These are phyloP conservation scores for Pocota personata DNA, from an alignment of 2,888 invertebrate genomes.

Conservation along the genomic window DNA sequence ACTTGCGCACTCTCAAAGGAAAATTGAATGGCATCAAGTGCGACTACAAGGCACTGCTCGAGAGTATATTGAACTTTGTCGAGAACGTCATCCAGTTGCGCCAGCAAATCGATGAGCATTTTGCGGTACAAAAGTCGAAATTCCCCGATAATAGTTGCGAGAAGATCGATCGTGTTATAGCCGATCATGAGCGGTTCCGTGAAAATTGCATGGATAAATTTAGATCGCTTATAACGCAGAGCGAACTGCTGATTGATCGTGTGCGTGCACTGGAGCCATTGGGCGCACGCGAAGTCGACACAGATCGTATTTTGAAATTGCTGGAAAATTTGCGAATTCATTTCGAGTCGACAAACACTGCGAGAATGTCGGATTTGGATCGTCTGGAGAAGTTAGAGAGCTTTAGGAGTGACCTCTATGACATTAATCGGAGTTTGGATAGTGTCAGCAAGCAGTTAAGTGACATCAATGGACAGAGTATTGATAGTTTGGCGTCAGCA, in stretches of 20 bases:
- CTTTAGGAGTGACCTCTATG: slow-evolving; percentile 87
- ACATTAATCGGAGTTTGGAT: slow-evolving; percentile 88
- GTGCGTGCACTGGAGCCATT: slow-evolving; percentile 89
- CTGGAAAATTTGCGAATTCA: slow-evolving; percentile 85
- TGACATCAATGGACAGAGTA: slow-evolving; percentile 87
- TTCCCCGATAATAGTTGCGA: slow-evolving; percentile 79
- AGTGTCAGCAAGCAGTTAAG: slow-evolving; percentile 86
- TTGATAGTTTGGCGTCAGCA: slow-evolving; percentile 88
- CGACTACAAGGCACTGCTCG: slow-evolving; percentile 88
- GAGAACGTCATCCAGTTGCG: slow-evolving; percentile 87
- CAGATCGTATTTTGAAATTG: slow-evolving; percentile 86
- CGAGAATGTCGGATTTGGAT: slow-evolving; percentile 86
- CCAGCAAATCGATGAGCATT: slow-evolving; percentile 85
- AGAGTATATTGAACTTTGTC: slow-evolving; percentile 89
- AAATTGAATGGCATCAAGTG: slow-evolving; percentile 87
- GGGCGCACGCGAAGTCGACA: slow-evolving; percentile 87
- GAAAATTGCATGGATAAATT: slow-evolving; percentile 87
- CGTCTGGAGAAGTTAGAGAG: slow-evolving; percentile 88
- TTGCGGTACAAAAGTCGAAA: slow-evolving; percentile 79
- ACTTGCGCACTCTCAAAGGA: slow-evolving; percentile 87
- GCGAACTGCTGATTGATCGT: slow-evolving; percentile 87
- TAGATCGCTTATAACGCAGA: slow-evolving; percentile 87
- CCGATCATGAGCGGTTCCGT: slow-evolving; percentile 87
- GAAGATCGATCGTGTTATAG: slow-evolving; percentile 84
- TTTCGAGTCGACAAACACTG: slow-evolving; percentile 87